These are phyloP conservation scores for Rhingia campestris DNA, from an alignment of 2,888 invertebrate species.

Conservation along the genomic window DNA sequence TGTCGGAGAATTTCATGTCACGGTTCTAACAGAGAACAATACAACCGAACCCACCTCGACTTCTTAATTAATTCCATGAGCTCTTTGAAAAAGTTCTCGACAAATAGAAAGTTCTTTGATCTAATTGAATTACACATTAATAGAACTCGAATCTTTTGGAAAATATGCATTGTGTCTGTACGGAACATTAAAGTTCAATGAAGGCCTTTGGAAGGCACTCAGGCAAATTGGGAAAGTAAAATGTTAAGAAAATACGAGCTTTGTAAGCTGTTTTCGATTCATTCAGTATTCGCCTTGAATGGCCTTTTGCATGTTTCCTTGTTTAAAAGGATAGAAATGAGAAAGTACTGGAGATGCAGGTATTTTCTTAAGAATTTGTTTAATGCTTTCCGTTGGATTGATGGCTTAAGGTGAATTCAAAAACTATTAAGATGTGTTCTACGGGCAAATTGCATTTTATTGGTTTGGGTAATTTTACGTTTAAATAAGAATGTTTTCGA, in stretches of 20 bases:
- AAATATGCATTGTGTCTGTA: neutral
- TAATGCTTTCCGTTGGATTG: too few species aligned
- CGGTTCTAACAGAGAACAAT: conserved; percentile 32
- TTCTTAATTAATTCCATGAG: conserved; percentile 28
- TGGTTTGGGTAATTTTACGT: too few species aligned
- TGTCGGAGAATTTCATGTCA: conserved; percentile 19
- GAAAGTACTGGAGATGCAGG: too few species aligned
- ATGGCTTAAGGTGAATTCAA: too few species aligned
- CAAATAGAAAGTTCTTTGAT: conserved; percentile 2
- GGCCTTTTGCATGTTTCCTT: neutral
- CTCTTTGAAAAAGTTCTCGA: neutral
- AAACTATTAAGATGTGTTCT: too few species aligned
- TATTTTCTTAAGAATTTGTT: too few species aligned
- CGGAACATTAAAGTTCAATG: neutral
- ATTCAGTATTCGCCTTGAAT: conserved; percentile 3
- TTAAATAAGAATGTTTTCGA: too few species aligned
- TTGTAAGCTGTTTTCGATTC: neutral
- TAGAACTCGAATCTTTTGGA: conserved; percentile 17
- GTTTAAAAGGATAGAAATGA: too few species aligned
- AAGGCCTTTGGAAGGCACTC: conserved; percentile 6
- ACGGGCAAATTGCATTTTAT: too few species aligned
- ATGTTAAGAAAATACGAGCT: neutral
- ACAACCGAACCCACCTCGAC: neutral
- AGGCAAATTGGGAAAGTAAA: conserved; percentile 14
- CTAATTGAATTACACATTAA: conserved; percentile 40